Conservation (phyloP, 1,140 invertebrate genomes). For the Vanessa atalanta region DNA sequence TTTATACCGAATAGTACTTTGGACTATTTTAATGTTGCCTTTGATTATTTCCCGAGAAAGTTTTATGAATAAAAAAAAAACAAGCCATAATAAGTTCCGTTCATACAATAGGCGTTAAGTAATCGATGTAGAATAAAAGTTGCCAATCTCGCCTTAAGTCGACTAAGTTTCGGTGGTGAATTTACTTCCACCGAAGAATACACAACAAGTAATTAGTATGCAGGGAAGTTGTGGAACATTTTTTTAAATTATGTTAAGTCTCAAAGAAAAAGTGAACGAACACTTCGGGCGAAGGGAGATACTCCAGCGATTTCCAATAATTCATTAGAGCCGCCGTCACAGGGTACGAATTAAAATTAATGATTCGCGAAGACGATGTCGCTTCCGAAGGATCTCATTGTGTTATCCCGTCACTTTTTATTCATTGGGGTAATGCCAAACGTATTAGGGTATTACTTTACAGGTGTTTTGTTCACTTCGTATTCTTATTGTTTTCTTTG, state of each 20-base stretch:
- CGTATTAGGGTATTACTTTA: constrained; percentile 53
- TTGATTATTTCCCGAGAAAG: constrained; percentile 52
- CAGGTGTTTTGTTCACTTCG: constrained; percentile 62
- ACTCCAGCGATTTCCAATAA: constrained; percentile 77
- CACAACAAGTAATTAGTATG: constrained; percentile 80
- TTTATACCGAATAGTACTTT: constrained; percentile 50
- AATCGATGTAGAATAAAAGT: constrained; percentile 71
- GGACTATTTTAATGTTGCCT: constrained; percentile 51
- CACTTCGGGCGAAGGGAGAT: constrained; percentile 56
- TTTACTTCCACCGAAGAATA: constrained; percentile 61
- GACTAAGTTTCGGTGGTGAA: constrained; percentile 61
- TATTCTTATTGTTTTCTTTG: constrained; percentile 30
- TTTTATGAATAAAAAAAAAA: constrained; percentile 17
- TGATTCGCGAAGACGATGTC: constrained; percentile 72
- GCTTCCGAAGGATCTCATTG: constrained; percentile 64
- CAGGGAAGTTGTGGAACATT: constrained; percentile 71
- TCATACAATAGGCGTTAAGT: constrained; percentile 54
- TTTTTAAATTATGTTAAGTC: constrained; percentile 80
- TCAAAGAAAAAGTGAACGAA: constrained; percentile 73
- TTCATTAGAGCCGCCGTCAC: constrained; percentile 77
- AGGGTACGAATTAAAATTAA: constrained; percentile 80
- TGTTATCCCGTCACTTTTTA: constrained; percentile 75
- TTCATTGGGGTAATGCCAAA: constrained; percentile 59
- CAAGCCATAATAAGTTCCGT: constrained; percentile 1
- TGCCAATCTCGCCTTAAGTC: constrained; percentile 69